Percentiles rank a stretch among this genome's conserved stretches.
These are phyloP conservation scores for Eutrigla gurnardus DNA, from an alignment of 2,797 vertebrate genomes.

Conservation along the genomic window DNA sequence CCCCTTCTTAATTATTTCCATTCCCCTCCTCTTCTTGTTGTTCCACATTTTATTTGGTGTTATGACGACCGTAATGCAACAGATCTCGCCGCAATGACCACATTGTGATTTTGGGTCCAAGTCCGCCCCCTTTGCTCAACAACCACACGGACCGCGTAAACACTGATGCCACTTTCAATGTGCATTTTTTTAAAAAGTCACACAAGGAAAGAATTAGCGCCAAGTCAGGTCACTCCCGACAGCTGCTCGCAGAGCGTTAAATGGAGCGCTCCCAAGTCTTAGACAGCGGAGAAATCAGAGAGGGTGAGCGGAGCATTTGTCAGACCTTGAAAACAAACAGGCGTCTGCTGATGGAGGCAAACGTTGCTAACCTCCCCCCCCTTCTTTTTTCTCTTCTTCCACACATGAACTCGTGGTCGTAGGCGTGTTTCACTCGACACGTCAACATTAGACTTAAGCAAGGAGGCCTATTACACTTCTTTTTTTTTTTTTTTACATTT, in stretches of 20 bases:
- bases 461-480: not conserved
- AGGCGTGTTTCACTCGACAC: not conserved
- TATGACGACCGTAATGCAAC: not conserved
- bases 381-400: not conserved
- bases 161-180: conserved; percentile 1
- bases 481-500: too few species aligned
- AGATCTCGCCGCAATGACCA: not conserved
- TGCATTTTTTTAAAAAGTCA: not conserved
- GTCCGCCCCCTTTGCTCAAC: conserved; percentile 2
- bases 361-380: not conserved
- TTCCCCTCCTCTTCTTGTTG: not conserved
- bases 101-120: not conserved
- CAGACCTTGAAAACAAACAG: conserved; percentile 17
- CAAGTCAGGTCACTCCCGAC: conserved; percentile 1
- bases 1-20: not conserved
- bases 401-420: not conserved
- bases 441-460: not conserved
- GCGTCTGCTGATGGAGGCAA: conserved; percentile 15
- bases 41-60: conserved; percentile 10
- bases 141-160: not conserved
- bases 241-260: conserved; percentile 22
- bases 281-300: conserved; percentile 10
- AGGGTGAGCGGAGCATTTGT: not conserved
- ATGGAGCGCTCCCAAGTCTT: conserved; percentile 5
- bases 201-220: conserved; percentile 19